Base-by-base conservation (phyloP, 2,888 invertebrate species). In the Dynastes hyllus region DNA sequence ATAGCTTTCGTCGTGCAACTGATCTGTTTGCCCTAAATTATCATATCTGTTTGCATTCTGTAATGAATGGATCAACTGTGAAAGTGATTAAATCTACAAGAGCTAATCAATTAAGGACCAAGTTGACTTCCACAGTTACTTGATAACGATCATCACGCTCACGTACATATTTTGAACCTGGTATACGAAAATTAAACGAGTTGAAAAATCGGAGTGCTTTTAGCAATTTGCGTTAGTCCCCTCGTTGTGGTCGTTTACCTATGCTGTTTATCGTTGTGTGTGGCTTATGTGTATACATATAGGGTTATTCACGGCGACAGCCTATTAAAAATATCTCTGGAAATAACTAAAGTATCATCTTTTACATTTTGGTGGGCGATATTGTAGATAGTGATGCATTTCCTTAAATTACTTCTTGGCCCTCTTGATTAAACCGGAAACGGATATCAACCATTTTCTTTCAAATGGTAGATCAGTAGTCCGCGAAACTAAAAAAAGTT, bases 61-160 rank as follows among this genome's bases (percentile, higher is more conserved):
- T 69, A 69, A 69, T 69, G 69, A 69, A 69, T 51, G 29, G 51
- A 69, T 69, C 69, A 69, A 69, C 51, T 50, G 29, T 29, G 51
- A 50, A 51, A 69, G 69, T 69, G 69, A 69, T 69, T 69, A 51
- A 69, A 50, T 69, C 69, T 69, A 69, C 27, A 69, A 51, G 69
- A 29, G 51, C 51, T 69, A 69, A 69, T 69, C 69, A 69, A 69
- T 69, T 69, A 50, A 27, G 29, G 2, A 13, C 11, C 27, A 11
- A 13, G 50, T 69, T 51, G 69, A 69, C 29, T 69, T 69, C 27
- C 16, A 69, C 27, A 29, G 29, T 29, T 51, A 51, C 51, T 69
- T n/a, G 51, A 51, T 45, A 69, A 50, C 29, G 8, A 69, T 51
- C 11, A 9, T 16, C n/a, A 22, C 22, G 22, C 55, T 2, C 45